Conservation (phyloP, 2,797 vertebrate species). For the Xerus rutilus region DNA sequence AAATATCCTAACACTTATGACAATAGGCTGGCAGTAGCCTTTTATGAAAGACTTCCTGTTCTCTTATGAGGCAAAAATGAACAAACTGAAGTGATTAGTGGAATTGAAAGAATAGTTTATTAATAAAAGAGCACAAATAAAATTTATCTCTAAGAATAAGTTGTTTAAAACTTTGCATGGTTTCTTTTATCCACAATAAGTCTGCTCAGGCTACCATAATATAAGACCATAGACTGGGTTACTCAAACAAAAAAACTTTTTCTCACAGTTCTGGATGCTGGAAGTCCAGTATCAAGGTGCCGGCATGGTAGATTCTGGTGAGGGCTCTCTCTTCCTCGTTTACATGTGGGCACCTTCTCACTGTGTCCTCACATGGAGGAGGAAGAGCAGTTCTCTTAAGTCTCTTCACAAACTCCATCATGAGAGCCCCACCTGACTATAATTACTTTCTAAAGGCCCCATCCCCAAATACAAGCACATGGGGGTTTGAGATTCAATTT, state of each 20-base stretch:
- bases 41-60: neutral
- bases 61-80: slow-evolving; percentile 11
- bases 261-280: neutral
- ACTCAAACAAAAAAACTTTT: neutral
- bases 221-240: neutral
- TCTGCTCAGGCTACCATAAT: neutral
- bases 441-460: neutral
- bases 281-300: neutral
- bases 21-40: neutral
- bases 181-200: too few relatives aligned
- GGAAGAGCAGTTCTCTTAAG: neutral
- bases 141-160: neutral
- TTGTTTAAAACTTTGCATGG: neutral
- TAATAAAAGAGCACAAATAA: neutral
- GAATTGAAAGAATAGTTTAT: neutral
- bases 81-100: neutral
- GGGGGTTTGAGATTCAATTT: neutral
- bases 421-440: neutral
- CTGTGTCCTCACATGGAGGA: neutral
- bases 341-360: neutral
- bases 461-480: neutral
- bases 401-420: neutral
- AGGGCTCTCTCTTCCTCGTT: neutral
- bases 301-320: neutral
- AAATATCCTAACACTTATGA: neutral